Percentiles rank a stretch among this genome's conserved stretches.
These are phyloP conservation scores for Pristionchus entomophagus DNA, from an alignment of 2,888 invertebrate species.

Conservation along the genomic window DNA sequence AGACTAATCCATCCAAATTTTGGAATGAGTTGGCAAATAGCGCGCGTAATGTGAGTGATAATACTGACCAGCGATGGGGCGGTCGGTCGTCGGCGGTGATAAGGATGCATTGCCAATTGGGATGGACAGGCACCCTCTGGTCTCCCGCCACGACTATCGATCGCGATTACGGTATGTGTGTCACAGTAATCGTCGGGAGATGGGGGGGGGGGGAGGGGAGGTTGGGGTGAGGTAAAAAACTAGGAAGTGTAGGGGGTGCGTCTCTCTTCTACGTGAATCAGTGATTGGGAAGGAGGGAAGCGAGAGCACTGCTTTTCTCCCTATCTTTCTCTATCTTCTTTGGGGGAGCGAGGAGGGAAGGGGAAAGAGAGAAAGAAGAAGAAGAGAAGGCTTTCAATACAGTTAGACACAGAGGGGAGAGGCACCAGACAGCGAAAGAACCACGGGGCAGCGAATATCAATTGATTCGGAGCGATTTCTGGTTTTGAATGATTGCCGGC, in stretches of 20 bases:
- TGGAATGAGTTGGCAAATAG: no score
- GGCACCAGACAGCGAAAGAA: neutral
- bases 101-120: conserved; percentile 1
- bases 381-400: neutral
- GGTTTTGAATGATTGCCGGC: no score
- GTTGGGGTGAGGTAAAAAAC: neutral
- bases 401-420: neutral
- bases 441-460: conserved; percentile 14
- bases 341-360: neutral
- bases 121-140: neutral
- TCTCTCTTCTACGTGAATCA: neutral
- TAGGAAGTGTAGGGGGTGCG: neutral
- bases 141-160: neutral
- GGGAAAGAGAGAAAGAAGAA: neutral
- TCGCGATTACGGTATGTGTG: neutral
- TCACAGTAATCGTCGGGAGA: neutral
- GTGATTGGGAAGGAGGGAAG: neutral
- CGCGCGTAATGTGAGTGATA: conserved; percentile 7
- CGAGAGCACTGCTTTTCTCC: neutral
- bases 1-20: no score
- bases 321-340: conserved; percentile 37
- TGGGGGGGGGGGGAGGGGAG: neutral
- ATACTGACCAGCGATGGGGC: conserved; percentile 35
- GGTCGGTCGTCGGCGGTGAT: conserved; percentile 1
- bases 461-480: neutral